Evolutionary conservation across 1,140 invertebrate genomes (phyloP).

Genomic region (Bombus soroeensis): DNA sequence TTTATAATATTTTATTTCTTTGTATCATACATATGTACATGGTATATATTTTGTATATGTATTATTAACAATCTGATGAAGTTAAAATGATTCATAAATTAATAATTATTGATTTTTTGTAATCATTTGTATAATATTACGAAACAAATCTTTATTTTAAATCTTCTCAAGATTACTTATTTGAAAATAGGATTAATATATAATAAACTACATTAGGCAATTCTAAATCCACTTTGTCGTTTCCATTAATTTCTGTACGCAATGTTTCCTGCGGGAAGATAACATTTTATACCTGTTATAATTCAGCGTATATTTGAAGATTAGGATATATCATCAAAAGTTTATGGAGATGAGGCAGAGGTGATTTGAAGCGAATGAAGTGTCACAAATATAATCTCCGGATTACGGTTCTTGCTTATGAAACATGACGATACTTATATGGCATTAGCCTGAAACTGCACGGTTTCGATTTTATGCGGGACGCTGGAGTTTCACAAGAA

Average conservation of each 20-base stretch:
- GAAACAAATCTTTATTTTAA: no score
- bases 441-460: neutral
- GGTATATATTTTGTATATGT: no score
- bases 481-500: slow-evolving; percentile 12
- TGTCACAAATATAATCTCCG: neutral
- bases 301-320: no score
- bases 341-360: neutral
- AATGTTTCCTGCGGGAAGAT: no score
- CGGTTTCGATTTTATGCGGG: slow-evolving; percentile 15
- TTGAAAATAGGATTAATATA: no score
- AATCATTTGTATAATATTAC: no score
- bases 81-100: neutral
- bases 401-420: neutral
- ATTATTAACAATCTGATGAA: neutral
- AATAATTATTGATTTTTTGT: neutral
- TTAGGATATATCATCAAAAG: neutral
- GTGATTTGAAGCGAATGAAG: slow-evolving; percentile 6
- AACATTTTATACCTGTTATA: neutral
- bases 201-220: no score
- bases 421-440: neutral
- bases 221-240: neutral
- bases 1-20: no score
- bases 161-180: no score
- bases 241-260: neutral
- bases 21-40: no score